Evolutionary conservation across 2,113 vertebrate genomes (phyloP).

Genomic region (Thermophis baileyi): DNA sequence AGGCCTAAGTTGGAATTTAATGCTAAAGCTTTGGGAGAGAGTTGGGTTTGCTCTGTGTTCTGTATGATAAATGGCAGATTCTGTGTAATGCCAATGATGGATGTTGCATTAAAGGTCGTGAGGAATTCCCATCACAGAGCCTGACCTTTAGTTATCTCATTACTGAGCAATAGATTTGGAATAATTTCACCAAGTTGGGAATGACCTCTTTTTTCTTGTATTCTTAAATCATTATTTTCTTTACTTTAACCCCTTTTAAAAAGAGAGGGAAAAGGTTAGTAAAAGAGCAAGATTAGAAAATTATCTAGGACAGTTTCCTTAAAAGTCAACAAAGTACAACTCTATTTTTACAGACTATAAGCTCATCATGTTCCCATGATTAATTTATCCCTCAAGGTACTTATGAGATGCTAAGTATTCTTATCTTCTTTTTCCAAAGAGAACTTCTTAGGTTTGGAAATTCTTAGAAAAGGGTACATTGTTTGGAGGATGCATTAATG

Average conservation of each 20-base stretch:
- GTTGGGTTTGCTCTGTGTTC: conserved; percentile 61
- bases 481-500: not conserved
- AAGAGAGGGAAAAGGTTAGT: not conserved
- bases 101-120: conserved; percentile 66
- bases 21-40: conserved; percentile 51
- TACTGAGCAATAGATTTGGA: conserved; percentile 52
- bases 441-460: not conserved
- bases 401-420: not conserved
- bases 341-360: conserved; percentile 3
- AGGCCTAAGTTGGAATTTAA: conserved; percentile 41
- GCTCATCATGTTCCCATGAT: not conserved
- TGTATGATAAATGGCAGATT: conserved; percentile 67
- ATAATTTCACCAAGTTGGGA: conserved; percentile 57
- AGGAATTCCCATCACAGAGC: conserved; percentile 67
- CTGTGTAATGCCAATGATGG: conserved; percentile 66
- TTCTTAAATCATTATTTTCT: conserved; percentile 49
- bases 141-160: conserved; percentile 68
- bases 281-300: not conserved
- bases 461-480: not conserved
- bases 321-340: not conserved
- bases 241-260: conserved; percentile 42
- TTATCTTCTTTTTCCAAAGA: not conserved
- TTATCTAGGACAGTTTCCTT: not conserved
- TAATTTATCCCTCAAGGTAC: not conserved
- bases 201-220: conserved; percentile 52